Evolutionary conservation across 2,888 invertebrate genomes (phyloP), one percentile per base, ranked within the genome.

Genomic region (Erpobdella octoculata): DNA sequence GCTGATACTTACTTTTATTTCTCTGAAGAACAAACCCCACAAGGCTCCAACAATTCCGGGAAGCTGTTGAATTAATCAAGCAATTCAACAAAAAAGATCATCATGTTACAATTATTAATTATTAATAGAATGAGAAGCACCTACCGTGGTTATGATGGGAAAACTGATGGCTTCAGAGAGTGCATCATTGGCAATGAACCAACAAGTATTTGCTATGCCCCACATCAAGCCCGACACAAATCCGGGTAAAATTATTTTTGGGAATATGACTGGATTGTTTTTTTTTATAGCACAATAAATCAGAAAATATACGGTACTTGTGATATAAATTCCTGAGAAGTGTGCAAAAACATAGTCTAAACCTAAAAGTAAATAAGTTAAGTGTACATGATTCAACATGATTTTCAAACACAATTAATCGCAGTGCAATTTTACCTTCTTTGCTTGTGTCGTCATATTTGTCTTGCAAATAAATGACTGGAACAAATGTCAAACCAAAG

Each of bases 141-240:
- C 73, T 58, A 78, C 77, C 33, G 84, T 82, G 28, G 84, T 81
- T 18, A 85, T 81, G 62, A 85, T 84, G 18, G 85, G 85, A 74
- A 85, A 85, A 31, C 83, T 81, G 70, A 85, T 82, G n/a, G 85
- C 78, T 75, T 84, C 83, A 0, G 83, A 83, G 35, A 86, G 78
- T 2, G 79, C 78, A 71, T 82, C 79, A 77, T 86, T 86, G 35
- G 86, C 85, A 18, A 86, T 77, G 78, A 86, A 85, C 80, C 85
- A 86, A 41, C 80, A 78, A 5, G 81, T 77, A n/a, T 83, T 82
- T 28, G 84, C 86, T 8, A 84, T 75, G 4, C 80, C 83, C 85
- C 86, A 86, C 80, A 86, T 80, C 9, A 82, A 59, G 0, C 86
- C 86, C 3, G 83, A 81, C n/a, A 81, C 73, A 48, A 84, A 76